A percentile compares a stretch with the other conserved stretches of the same genome.
Evolutionary conservation across 2,888 invertebrate species (phyloP).

Genomic region (Panopea generosa): DNA sequence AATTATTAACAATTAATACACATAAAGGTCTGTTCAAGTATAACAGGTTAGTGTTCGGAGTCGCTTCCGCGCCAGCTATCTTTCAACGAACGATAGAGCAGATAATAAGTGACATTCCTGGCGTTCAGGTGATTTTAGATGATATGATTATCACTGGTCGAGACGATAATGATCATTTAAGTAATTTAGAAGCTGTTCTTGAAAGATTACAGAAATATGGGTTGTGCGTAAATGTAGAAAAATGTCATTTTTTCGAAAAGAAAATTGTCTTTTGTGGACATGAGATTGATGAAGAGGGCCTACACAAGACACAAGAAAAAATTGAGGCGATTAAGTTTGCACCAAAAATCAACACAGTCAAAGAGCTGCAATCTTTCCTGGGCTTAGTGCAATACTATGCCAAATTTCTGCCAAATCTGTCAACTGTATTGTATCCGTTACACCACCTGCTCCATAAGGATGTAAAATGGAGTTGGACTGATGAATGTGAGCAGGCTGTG

Average conservation of each 20-base stretch:
- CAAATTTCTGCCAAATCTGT: slow-evolving; percentile 38
- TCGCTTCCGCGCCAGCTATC: slow-evolving; percentile 60
- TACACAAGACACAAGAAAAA: slow-evolving; percentile 20
- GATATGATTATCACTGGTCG: slow-evolving; percentile 36
- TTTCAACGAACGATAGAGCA: slow-evolving; percentile 66
- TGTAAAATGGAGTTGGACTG: slow-evolving; percentile 36
- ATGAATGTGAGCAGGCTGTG: slow-evolving; percentile 35
- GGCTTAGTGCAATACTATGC: slow-evolving; percentile 32
- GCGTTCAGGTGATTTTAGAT: slow-evolving; percentile 25
- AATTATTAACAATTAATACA: slow-evolving; percentile 64
- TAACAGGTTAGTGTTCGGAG: slow-evolving; percentile 62
- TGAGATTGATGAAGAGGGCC: slow-evolving; percentile 21
- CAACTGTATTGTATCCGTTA: slow-evolving; percentile 30
- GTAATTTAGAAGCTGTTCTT: slow-evolving; percentile 26
- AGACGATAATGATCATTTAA: slow-evolving; percentile 25
- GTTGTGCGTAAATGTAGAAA: slow-evolving; percentile 23
- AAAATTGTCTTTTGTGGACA: slow-evolving; percentile 28
- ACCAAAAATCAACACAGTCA: slow-evolving; percentile 11
- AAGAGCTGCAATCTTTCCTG: slow-evolving; percentile 24
- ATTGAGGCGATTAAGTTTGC: slow-evolving; percentile 25
- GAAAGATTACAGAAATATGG: slow-evolving; percentile 12
- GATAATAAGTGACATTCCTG: slow-evolving; percentile 57
- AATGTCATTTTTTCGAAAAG: slow-evolving; percentile 30
- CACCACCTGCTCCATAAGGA: slow-evolving; percentile 32
- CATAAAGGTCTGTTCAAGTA: slow-evolving; percentile 63